A percentile compares a stretch with the other conserved stretches of the same genome.
Evolutionary conservation across 2,797 vertebrate species (phyloP).

Genomic region (Dendrocincla fuliginosa): DNA sequence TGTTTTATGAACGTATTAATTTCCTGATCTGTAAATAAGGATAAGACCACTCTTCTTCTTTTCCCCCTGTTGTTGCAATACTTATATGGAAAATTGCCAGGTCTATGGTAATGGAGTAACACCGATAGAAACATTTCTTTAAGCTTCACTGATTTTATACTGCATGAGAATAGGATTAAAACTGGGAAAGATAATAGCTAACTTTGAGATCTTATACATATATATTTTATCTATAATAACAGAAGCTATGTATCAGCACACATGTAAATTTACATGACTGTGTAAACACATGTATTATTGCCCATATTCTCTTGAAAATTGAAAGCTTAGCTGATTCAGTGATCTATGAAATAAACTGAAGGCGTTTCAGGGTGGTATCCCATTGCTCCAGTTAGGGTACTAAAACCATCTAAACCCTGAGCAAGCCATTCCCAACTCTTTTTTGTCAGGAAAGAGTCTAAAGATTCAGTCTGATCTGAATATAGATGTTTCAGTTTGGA

Average conservation of each 20-base stretch:
- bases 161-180: background rate
- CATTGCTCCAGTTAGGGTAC: background rate
- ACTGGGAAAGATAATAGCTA: background rate
- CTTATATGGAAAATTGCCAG: background rate
- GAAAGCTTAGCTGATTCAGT: background rate
- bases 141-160: background rate
- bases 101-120: background rate
- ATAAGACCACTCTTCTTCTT: background rate
- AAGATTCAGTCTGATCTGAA: background rate
- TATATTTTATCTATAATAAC: background rate
- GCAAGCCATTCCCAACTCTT: background rate
- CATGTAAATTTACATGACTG: background rate
- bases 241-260: background rate
- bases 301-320: background rate
- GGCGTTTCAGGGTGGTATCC: background rate
- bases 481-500: background rate
- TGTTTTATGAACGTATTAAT: background rate
- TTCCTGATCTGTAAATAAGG: background rate
- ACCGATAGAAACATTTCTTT: background rate
- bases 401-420: background rate
- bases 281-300: rapidly evolving
- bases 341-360: background rate
- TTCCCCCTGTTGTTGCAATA: background rate
- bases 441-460: background rate
- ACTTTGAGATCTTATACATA: background rate